Evolutionary conservation across 2,797 vertebrate species (phyloP).

Genomic region (Dallia pectoralis): DNA sequence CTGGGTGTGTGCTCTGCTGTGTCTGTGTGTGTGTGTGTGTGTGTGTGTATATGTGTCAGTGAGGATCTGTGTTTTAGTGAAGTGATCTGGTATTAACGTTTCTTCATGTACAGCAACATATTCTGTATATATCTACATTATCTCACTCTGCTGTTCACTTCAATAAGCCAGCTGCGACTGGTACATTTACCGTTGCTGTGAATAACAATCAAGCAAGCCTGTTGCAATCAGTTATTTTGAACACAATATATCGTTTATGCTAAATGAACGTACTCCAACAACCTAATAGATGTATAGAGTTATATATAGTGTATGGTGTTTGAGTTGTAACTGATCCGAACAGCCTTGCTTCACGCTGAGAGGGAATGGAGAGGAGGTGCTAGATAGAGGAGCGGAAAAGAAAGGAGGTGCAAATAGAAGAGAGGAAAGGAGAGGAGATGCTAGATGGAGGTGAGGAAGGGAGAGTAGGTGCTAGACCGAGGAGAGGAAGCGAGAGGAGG

Average conservation of each 20-base stretch:
- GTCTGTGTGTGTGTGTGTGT: background rate
- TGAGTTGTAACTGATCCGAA: too few relatives aligned
- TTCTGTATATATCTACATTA: constrained; percentile 50
- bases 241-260: constrained; percentile 47
- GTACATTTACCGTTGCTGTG: constrained; percentile 38
- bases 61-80: background rate
- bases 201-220: background rate
- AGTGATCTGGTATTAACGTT: constrained; percentile 63
- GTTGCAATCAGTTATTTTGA: too few relatives aligned
- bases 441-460: too few relatives aligned
- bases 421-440: background rate
- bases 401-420: background rate
- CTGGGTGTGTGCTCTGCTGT: background rate
- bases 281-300: too few relatives aligned
- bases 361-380: background rate
- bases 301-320: too few relatives aligned
- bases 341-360: too few relatives aligned
- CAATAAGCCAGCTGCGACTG: constrained; percentile 41
- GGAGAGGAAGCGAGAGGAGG: too few relatives aligned
- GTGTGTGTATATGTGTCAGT: constrained; percentile 9
- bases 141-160: background rate
- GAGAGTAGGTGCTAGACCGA: too few relatives aligned
- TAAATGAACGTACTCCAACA: constrained; percentile 56
- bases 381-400: background rate
- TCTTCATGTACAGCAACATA: constrained; percentile 20